Conservation (phyloP, 2,797 vertebrate genomes). For the Gymnodraco acuticeps region DNA sequence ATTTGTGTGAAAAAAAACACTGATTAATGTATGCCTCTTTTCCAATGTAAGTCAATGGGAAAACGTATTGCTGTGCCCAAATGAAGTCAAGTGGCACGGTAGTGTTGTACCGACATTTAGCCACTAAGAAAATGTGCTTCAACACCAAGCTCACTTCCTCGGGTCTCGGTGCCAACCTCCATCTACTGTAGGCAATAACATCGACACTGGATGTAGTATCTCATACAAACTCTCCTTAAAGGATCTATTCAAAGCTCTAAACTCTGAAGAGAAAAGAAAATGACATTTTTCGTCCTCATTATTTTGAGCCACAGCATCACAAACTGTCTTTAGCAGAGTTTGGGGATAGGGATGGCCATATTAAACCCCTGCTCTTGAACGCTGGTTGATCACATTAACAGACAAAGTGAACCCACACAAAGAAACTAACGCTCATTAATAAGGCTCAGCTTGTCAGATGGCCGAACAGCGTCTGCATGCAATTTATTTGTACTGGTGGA, state of each 20-base stretch:
- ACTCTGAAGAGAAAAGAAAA: not conserved
- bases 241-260: not conserved
- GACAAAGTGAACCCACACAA: conserved; percentile 2
- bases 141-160: too few relatives aligned
- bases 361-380: not conserved
- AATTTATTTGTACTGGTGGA: conserved; percentile 14
- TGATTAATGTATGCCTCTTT: too few relatives aligned
- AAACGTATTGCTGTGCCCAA: too few relatives aligned
- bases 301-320: not conserved
- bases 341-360: not conserved
- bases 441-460: conserved; percentile 20
- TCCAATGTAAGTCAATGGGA: too few relatives aligned
- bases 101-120: too few relatives aligned
- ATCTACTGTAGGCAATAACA: too few relatives aligned
- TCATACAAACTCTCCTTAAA: too few relatives aligned
- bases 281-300: not conserved
- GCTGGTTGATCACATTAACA: not conserved
- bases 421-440: conserved; percentile 12
- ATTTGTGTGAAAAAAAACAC: too few relatives aligned
- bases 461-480: conserved; percentile 11
- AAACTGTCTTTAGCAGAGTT: not conserved
- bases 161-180: too few relatives aligned
- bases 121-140: too few relatives aligned
- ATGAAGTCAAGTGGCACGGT: too few relatives aligned
- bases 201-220: too few relatives aligned